These are phyloP conservation scores for Andrena praecox DNA, from an alignment of 2,888 invertebrate genomes.

Conservation along the genomic window DNA sequence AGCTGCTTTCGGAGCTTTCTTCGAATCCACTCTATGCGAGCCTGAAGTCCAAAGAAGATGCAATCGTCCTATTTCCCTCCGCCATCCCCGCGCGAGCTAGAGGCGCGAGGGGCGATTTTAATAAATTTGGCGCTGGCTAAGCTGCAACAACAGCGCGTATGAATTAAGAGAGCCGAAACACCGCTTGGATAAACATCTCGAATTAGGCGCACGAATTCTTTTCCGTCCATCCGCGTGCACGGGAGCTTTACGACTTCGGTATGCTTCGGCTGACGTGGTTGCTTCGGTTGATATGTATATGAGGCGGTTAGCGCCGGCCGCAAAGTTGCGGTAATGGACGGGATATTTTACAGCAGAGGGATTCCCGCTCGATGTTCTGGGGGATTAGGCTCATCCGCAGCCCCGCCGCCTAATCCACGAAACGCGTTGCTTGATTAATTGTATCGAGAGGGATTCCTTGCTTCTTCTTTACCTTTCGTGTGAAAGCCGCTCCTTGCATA, in stretches of 20 bases:
- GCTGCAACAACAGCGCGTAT: slow-evolving; percentile 84
- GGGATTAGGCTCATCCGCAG: slow-evolving; percentile 51
- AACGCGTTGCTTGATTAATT: slow-evolving; percentile 40
- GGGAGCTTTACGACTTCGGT: slow-evolving; percentile 71
- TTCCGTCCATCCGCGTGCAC: slow-evolving; percentile 66
- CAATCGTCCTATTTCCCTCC: too few relatives aligned
- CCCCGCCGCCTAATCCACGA: slow-evolving; percentile 10
- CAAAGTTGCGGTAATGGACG: slow-evolving; percentile 67
- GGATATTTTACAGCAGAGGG: slow-evolving; percentile 67
- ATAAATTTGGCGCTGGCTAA: slow-evolving; percentile 83
- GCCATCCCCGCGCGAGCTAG: slow-evolving; percentile 40
- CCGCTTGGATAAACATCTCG: slow-evolving; percentile 84
- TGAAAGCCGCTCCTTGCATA: not conserved
- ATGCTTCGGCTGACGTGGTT: slow-evolving; percentile 56
- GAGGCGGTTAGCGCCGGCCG: slow-evolving; percentile 52
- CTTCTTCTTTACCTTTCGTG: not conserved
- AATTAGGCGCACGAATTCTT: slow-evolving; percentile 81
- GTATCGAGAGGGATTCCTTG: not conserved
- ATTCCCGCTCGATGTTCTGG: slow-evolving; percentile 42
- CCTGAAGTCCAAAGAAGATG: not conserved
- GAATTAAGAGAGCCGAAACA: slow-evolving; percentile 82
- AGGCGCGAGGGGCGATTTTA: slow-evolving; percentile 77
- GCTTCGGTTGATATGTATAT: slow-evolving; percentile 55
- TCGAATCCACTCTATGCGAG: too few relatives aligned
- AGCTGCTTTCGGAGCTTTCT: too few relatives aligned